Evolutionary conservation across 2,797 vertebrate genomes (phyloP).

Genomic region (Euphonia xanthogaster): DNA sequence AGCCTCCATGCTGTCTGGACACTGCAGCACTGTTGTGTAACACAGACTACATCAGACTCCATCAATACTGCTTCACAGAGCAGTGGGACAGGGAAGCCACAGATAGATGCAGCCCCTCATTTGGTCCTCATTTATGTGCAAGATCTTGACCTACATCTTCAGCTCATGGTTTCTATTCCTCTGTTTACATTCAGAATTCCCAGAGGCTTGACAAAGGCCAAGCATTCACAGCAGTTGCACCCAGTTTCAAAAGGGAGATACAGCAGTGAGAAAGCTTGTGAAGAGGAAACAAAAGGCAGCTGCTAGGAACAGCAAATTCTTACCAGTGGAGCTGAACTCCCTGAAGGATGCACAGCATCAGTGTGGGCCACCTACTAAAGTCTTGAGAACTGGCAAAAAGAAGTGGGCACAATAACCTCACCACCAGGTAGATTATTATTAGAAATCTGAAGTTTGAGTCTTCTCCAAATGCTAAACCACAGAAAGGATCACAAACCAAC

Average conservation of each 20-base stretch:
- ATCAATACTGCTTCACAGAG: neutral
- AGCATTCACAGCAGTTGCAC: neutral
- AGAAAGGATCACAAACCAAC: neutral
- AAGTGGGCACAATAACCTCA: neutral
- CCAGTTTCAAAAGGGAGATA: neutral
- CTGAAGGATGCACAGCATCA: neutral
- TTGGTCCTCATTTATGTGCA: neutral
- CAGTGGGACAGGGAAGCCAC: neutral
- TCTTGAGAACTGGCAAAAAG: neutral
- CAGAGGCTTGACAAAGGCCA: neutral
- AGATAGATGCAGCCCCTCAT: neutral
- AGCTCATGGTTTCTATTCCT: neutral
- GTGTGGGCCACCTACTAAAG: neutral
- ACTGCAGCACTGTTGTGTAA: neutral
- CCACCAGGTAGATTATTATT: neutral
- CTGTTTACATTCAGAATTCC: neutral
- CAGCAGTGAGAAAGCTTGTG: neutral
- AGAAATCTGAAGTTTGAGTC: neutral
- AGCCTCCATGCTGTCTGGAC: neutral
- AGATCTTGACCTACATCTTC: neutral
- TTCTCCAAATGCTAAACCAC: neutral
- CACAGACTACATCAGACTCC: neutral
- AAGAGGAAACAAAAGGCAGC: neutral
- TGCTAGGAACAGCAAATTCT: neutral
- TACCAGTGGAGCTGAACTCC: neutral